phyloP scores from a whole-genome alignment of 1,140 invertebrate genomes.

The Drosophila asahinai region DNA sequence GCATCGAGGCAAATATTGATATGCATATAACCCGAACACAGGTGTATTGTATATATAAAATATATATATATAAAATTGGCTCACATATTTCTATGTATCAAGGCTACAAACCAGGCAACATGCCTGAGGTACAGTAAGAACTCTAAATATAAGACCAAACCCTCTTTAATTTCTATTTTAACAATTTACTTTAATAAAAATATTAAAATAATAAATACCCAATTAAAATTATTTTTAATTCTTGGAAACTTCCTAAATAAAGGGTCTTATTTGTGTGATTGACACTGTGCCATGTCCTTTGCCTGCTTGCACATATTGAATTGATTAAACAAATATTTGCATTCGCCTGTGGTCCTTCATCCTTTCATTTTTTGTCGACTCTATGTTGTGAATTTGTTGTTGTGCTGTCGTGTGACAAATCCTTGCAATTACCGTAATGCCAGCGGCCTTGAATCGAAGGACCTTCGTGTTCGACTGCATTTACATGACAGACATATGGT shows the following conservation, averaged over 20 bases:
- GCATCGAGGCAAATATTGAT: conserved; percentile 61
- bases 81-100: background rate
- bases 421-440: conserved; percentile 78
- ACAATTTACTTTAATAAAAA: background rate
- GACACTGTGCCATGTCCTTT: conserved; percentile 9
- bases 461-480: conserved; percentile 9
- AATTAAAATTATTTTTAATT: background rate
- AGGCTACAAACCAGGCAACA: background rate
- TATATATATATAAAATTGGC: background rate
- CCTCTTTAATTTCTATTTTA: too few species aligned
- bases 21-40: conserved; percentile 38
- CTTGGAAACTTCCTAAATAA: too few species aligned
- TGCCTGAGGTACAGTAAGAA: background rate
- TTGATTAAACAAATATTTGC: conserved; percentile 80
- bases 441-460: conserved; percentile 63
- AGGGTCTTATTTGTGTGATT: background rate
- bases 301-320: conserved; percentile 41
- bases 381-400: conserved; percentile 20
- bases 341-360: conserved; percentile 46
- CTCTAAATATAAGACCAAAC: too few species aligned
- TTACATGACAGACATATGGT: conserved; percentile 29
- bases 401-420: conserved; percentile 57
- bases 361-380: conserved; percentile 17
- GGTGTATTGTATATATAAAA: background rate
- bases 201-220: background rate